Conservation (phyloP, 2,113 vertebrate genomes). For the Microtus ochrogaster region DNA sequence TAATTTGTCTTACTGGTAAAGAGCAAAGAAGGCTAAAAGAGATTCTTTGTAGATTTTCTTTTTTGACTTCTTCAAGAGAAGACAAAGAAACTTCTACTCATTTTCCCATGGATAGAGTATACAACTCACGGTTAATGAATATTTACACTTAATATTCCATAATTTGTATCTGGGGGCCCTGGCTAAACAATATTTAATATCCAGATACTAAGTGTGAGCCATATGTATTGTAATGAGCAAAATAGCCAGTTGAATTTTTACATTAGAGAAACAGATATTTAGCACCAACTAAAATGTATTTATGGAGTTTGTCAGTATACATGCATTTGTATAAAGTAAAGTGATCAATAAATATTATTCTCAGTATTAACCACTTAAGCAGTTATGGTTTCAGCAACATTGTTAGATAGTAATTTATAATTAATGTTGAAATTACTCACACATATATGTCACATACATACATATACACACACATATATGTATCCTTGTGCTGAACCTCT, state of each 20-base stretch:
- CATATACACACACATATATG: fast-evolving
- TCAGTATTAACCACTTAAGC: not conserved
- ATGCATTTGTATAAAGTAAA: not conserved
- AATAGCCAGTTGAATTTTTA: not conserved
- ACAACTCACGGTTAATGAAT: no score
- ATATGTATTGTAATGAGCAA: not conserved
- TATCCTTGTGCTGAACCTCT: no score
- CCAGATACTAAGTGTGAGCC: not conserved
- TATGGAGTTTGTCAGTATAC: not conserved
- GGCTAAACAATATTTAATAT: not conserved
- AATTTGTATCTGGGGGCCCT: not conserved
- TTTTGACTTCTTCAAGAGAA: not conserved
- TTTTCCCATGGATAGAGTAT: not conserved
- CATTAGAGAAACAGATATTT: not conserved
- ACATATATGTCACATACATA: fast-evolving
- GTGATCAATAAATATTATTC: not conserved
- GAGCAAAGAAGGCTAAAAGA: not conserved
- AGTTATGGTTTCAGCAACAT: not conserved
- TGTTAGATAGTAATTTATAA: not conserved
- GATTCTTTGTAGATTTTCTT: not conserved
- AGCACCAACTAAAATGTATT: not conserved
- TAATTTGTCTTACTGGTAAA: not conserved
- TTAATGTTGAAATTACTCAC: not conserved
- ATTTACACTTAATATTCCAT: not conserved
- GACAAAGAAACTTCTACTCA: not conserved